Evolutionary conservation across 2,888 invertebrate genomes (phyloP), one percentile per base, ranked within the genome.

Genomic region (Phyllotreta striolata): DNA sequence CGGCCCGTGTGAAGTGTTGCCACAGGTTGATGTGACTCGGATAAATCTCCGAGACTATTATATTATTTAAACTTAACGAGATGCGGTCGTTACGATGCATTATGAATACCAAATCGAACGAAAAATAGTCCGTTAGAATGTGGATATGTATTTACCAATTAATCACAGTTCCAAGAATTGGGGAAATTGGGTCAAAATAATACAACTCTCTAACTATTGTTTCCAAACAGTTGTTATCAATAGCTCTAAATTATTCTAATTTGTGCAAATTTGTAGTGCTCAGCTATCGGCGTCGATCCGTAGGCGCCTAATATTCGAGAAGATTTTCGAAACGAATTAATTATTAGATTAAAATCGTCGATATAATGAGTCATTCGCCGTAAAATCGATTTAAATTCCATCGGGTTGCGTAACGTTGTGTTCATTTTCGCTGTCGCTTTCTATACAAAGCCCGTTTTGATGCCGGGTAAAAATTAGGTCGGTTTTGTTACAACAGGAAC

Each of bases 1-100:
- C 74, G 74, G 74, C 68, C 38, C 65, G 70, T 70, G 70, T 73
- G 73, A 73, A 67, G 69, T 69, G 38, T 66, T 70, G 70, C 68
- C 69, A 67, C 70, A 71, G 61, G 66, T 69, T 62, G 71, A 74
- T 72, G 66, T 61, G 68, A 64, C 62, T 64, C 57, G 71, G 73
- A 73, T 71, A 70, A 69, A 65, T 59, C 55, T 58, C 58, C 62
- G 46, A 56, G 57, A 47, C 52, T 61, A 70, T n/a, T n/a, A n/a
- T 71, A 66, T 68, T 67, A 66, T 68, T 67, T 71, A 70, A n/a
- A 69, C 72, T 73, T 24, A 73, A 73, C 73, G 67, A 72, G 69
- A 66, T 69, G 68, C 67, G 47, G 64, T 64, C 60, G 14, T 34
- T 10, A 58, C 62, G 63, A 55, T 68, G 59, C 64, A 65, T 70